These are phyloP conservation scores for Papilio demoleus DNA, from an alignment of 2,888 invertebrate species.

Conservation along the genomic window DNA sequence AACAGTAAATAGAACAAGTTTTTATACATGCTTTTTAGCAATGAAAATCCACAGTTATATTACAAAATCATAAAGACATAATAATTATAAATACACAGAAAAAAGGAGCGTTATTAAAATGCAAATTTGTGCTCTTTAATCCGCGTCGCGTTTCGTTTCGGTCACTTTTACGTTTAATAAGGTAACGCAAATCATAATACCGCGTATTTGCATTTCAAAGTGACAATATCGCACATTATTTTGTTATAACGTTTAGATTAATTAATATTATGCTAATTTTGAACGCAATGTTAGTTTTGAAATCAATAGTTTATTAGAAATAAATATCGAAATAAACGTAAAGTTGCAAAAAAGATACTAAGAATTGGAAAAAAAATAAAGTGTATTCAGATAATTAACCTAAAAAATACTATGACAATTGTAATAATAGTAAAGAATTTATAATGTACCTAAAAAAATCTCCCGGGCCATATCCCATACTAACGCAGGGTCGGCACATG, in stretches of 20 bases:
- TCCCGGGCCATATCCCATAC: too few relatives aligned
- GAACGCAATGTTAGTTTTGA: not conserved
- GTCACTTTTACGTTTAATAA: conserved; percentile 37
- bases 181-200: conserved; percentile 26
- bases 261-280: conserved; percentile 35
- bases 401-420: too few relatives aligned
- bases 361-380: too few relatives aligned
- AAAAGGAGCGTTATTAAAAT: conserved; percentile 35
- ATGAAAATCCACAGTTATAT: not conserved
- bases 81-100: conserved; percentile 14
- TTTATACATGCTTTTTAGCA: too few relatives aligned
- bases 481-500: too few relatives aligned
- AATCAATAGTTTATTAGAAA: not conserved
- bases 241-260: conserved; percentile 25
- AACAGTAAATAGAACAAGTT: too few relatives aligned
- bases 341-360: not conserved
- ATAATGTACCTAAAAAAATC: too few relatives aligned
- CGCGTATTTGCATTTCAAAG: conserved; percentile 40
- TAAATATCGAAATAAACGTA: not conserved
- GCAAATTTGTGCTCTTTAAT: conserved; percentile 29
- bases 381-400: too few relatives aligned
- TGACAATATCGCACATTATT: not conserved
- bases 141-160: conserved; percentile 15
- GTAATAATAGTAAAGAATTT: too few relatives aligned
- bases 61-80: not conserved